Conservation (phyloP, 2,797 vertebrate species). For the Falco concolor region DNA sequence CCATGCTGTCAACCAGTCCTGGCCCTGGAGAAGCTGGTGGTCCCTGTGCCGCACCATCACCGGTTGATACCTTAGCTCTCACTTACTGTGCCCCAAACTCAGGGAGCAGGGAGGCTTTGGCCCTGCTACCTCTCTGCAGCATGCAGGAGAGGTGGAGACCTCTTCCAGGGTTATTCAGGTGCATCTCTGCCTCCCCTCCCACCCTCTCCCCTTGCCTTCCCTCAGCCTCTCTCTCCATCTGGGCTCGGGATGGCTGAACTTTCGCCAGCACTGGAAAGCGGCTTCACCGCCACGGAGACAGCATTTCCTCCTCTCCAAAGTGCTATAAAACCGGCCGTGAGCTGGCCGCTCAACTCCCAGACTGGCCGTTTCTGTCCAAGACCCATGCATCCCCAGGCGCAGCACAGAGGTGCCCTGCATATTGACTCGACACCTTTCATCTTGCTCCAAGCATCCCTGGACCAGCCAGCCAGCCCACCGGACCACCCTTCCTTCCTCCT, state of each 20-base stretch:
- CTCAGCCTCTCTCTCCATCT: neutral
- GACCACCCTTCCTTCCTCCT: neutral
- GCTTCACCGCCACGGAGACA: neutral
- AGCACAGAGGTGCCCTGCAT: accelerated
- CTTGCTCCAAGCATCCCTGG: neutral
- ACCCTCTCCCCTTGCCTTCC: neutral
- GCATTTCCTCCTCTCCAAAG: neutral
- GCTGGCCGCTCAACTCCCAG: neutral
- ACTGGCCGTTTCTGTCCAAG: neutral
- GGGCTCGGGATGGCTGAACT: neutral
- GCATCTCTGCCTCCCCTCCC: neutral
- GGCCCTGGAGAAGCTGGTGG: neutral
- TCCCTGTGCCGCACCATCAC: accelerated
- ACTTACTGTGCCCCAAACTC: neutral
- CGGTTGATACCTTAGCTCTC: neutral
- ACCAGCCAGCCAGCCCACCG: neutral
- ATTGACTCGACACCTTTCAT: neutral
- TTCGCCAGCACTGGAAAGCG: neutral
- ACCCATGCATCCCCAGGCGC: neutral
- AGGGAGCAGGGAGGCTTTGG: neutral
- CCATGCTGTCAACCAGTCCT: neutral
- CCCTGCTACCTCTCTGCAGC: neutral
- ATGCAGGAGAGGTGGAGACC: neutral
- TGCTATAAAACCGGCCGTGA: accelerated
- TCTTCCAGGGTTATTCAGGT: neutral